Evolutionary conservation across 2,797 vertebrate species (phyloP).

Genomic region (Coregonus sp.): DNA sequence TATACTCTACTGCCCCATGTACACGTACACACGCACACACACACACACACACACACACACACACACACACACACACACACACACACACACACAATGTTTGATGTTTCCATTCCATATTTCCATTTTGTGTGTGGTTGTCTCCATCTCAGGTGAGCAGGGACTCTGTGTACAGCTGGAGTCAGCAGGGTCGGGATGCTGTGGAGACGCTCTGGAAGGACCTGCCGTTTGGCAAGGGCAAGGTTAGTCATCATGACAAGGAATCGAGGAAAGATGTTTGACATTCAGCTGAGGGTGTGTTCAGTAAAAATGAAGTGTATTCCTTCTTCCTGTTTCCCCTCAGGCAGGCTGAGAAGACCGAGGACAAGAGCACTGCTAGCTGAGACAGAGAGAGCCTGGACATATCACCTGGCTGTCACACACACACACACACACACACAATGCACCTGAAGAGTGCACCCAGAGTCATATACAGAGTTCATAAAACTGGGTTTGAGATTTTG

Average conservation of each 20-base stretch:
- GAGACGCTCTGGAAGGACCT: slow-evolving; percentile 85
- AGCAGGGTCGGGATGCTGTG: slow-evolving; percentile 75
- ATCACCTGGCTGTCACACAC: neutral
- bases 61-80: too few species aligned
- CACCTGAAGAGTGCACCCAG: too few species aligned
- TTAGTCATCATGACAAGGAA: slow-evolving; percentile 28
- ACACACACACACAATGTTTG: too few species aligned
- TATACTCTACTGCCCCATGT: neutral
- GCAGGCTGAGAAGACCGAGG: slow-evolving; percentile 23
- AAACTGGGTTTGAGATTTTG: too few species aligned
- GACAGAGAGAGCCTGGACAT: neutral
- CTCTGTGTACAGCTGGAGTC: slow-evolving; percentile 73
- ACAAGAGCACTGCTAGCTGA: slow-evolving; percentile 43
- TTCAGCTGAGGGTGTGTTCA: neutral
- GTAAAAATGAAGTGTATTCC: neutral
- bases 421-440: too few species aligned
- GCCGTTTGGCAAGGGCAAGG: slow-evolving; percentile 72
- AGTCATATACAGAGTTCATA: too few species aligned
- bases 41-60: too few species aligned
- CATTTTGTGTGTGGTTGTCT: neutral
- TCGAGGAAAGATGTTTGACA: neutral
- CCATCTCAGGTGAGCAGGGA: slow-evolving; percentile 76
- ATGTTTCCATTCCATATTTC: neutral
- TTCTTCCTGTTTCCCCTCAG: slow-evolving; percentile 9
- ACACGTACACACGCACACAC: too few species aligned